Conservation (phyloP, 2,797 vertebrate species). For the Dermochelys coriacea region DNA sequence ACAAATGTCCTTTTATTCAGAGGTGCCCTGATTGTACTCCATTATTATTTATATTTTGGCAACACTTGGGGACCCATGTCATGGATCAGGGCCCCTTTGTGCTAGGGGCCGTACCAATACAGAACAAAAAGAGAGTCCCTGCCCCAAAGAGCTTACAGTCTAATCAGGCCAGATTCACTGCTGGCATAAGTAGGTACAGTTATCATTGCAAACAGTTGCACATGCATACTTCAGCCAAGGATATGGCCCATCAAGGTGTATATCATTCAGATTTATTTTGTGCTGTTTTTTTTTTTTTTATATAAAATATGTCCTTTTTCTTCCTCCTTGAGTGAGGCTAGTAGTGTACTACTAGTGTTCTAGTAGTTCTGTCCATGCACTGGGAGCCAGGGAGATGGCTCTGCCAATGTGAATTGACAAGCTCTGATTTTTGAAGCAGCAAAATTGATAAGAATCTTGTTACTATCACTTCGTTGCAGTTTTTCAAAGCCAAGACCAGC, state of each 20-base stretch:
- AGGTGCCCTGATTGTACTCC: background rate
- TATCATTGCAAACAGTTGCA: background rate
- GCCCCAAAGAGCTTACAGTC: background rate
- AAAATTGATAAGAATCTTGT: background rate
- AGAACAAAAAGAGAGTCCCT: background rate
- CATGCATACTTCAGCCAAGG: background rate
- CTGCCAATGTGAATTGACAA: background rate
- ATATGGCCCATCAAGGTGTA: background rate
- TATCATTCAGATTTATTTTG: background rate
- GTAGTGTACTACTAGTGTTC: too few species aligned
- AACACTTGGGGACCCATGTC: accelerated
- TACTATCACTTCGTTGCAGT: background rate
- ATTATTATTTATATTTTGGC: background rate
- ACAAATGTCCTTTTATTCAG: background rate
- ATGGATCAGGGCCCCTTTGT: background rate
- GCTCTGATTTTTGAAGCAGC: background rate
- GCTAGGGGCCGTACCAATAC: background rate
- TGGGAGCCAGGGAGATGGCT: background rate
- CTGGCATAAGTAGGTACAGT: background rate
- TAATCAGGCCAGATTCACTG: background rate
- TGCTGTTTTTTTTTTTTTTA: background rate
- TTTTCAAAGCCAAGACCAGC: background rate
- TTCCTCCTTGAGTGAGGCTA: background rate
- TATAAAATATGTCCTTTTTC: background rate
- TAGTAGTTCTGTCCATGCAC: background rate